These are phyloP conservation scores for Enhydra lutris DNA, from an alignment of 2,113 vertebrate species.

Conservation along the genomic window DNA sequence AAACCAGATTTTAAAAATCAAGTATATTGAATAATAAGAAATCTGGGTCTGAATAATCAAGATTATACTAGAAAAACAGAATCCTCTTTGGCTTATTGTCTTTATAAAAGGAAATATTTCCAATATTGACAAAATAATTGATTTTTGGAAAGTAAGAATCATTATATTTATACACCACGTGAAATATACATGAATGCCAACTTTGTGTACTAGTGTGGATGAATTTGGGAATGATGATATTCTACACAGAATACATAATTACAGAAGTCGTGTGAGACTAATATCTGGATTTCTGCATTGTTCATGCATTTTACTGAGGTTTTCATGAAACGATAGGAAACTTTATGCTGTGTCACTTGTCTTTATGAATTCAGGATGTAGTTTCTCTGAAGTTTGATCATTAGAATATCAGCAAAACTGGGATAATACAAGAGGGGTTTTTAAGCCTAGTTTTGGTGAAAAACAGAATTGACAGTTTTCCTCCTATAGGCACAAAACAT, in stretches of 20 bases:
- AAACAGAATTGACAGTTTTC: background rate
- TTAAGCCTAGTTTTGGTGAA: background rate
- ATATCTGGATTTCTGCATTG: background rate
- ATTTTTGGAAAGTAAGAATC: background rate
- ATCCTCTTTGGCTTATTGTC: background rate
- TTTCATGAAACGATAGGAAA: slow-evolving; percentile 6
- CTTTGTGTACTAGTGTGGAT: background rate
- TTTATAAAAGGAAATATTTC: background rate
- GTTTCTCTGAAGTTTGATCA: slow-evolving; percentile 4
- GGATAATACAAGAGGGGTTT: background rate
- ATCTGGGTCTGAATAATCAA: background rate
- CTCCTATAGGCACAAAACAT: background rate
- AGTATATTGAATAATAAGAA: background rate
- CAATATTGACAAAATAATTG: slow-evolving; percentile 4
- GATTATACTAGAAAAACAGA: background rate
- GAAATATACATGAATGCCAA: slow-evolving; percentile 18
- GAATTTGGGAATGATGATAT: background rate
- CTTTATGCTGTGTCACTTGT: background rate
- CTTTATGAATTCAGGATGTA: background rate
- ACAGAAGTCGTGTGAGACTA: background rate
- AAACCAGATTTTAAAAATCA: background rate
- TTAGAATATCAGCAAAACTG: background rate
- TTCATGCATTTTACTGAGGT: background rate
- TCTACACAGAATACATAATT: background rate
- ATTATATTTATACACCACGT: background rate